Percentiles rank a stretch among this genome's conserved stretches.
Conservation (phyloP, 2,797 vertebrate genomes). For the Poecilia picta region DNA sequence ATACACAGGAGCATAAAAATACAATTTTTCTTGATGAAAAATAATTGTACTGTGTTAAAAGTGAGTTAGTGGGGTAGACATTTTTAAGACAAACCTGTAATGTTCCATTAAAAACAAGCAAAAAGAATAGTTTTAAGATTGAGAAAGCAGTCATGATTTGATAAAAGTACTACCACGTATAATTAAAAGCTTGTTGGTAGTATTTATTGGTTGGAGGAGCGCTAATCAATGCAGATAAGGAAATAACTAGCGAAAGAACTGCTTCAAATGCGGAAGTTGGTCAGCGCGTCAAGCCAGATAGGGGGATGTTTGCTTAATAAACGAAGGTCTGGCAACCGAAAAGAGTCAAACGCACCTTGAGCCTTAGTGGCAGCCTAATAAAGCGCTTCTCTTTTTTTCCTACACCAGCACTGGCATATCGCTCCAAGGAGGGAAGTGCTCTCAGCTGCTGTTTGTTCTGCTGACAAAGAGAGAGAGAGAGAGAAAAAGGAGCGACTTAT, state of each 20-base stretch:
- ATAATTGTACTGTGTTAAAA: neutral
- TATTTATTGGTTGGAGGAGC: neutral
- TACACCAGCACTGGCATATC: neutral
- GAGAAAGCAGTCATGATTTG: neutral
- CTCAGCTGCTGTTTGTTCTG: neutral
- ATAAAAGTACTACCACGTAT: neutral
- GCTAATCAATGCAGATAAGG: neutral
- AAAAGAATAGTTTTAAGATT: neutral
- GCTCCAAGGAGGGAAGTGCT: neutral
- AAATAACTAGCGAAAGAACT: neutral
- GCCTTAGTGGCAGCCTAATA: constrained; percentile 22
- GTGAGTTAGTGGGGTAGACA: neutral
- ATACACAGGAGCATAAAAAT: neutral
- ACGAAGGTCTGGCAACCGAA: constrained; percentile 65
- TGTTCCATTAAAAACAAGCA: neutral
- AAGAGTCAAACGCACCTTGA: constrained; percentile 48
- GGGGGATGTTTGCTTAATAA: constrained; percentile 47
- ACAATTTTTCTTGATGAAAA: neutral
- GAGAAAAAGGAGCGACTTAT: neutral
- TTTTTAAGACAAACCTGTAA: neutral
- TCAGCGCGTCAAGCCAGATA: neutral
- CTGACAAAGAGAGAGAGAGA: neutral
- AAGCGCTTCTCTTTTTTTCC: neutral
- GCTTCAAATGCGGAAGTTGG: constrained; percentile 22
- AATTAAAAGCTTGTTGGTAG: neutral